Base-by-base conservation (phyloP, 2,888 invertebrate genomes). In the Melikaiella ostensackeni region DNA sequence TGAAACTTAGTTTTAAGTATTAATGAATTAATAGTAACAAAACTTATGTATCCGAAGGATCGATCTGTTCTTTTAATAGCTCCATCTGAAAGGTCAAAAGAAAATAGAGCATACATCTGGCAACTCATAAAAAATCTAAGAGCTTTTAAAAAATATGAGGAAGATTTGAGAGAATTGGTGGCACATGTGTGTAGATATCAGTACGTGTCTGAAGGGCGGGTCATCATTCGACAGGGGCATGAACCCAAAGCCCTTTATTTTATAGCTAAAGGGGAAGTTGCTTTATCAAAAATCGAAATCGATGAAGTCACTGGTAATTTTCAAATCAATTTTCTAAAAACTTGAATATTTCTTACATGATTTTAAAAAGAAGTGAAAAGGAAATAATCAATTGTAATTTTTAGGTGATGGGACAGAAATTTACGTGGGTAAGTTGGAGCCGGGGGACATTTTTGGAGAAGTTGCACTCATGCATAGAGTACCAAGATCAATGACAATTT, bases 401-500 rank as follows among this genome's bases (percentile, higher is more conserved):
- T 75, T 76, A 89, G 89, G 86, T 5, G 89, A 89, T 33, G 63
- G 83, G 7, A 80, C 77, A 46, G 80, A 85, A 77, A 79, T 85
- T 30, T 93, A 93, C 21, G 90, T 94, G 11, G 94, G 93, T 7
- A 87, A 87, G 0, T 92, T 95, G 90, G 92, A 92, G 33, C 81
- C 93, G 0, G 95, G 95, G 0, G 94, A 94, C 75, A 93, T 94
- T 92, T 95, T 95, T 84, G 95, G 95, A 0, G 95, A 95, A 89
- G 93, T 95, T 19, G 94, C 95, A 0, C 88, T 95, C 57, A 87
- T 95, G 75, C 94, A 95, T 83, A 92, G 92, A 33, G 93, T 94
- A 63, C 92, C 92, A 7, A 92, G 95, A 86, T 93, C 94, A 9
- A 94, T 94, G 24, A 95, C 95, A 0, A 93, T 93, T 76, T 92